Base-by-base conservation (phyloP, 2,888 invertebrate genomes). In the Gibbula magus region DNA sequence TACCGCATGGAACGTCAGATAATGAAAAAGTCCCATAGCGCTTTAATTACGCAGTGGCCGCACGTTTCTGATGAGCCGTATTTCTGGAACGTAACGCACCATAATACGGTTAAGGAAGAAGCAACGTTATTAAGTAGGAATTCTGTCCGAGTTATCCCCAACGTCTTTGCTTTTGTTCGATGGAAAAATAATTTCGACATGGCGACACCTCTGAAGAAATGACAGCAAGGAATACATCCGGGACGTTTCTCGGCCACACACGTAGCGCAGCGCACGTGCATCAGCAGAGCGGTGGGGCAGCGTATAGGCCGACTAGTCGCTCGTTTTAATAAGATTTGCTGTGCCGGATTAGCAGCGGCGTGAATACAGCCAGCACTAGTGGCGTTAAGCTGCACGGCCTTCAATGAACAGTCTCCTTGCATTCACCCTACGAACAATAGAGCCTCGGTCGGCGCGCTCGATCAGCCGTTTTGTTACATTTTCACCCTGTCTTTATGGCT, bases 401-500 rank as follows among this genome's bases (percentile, higher is more conserved):
- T 78, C 73, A 78, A 74, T 78, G 78, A 78, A 52, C 45, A 73
- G 20, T 54, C 39, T 35, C 32, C 56, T n/a, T 74, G 67, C 54
- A 78, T 78, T 78, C 53, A 75, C 52, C 16, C 7, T 32, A 16
- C 75, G 39, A 75, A 75, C 75, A 75, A 75, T 75, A 22, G 53
- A 29, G 8, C 18, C n/a, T 32, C 75, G 52, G 75, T 18, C 52
- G 53, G 32, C 75, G 25, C 53, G 75, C 75, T 75, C 75, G 53
- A 61, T 66, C 66, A 25, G 53, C 54, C 80, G 75, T 80, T 80
- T 80, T 80, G 80, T 78, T 80, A 75, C 77, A 80, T 73, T 78
- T 80, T 77, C 75, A 77, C 66, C 51, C 73, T 73, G 78, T 54
- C 80, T 80, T 80, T 80, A 77, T 80, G 80, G 77, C 77, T 66